Conservation (phyloP, 2,797 vertebrate genomes). For the Rhincodon typus region DNA sequence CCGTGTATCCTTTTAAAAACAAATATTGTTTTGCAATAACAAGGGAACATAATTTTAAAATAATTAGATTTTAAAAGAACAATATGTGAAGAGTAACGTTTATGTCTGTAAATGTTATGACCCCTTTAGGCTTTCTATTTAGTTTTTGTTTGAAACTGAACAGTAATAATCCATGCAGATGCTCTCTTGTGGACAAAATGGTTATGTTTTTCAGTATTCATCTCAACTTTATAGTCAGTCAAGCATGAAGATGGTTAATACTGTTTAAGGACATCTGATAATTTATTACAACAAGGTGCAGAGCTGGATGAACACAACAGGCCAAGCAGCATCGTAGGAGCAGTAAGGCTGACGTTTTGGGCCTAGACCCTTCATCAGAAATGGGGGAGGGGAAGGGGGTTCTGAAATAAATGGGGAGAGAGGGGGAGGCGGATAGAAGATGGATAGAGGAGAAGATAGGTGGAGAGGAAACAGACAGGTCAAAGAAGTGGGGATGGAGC, state of each 20-base stretch:
- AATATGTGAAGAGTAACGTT: background rate
- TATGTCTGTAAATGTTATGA: background rate
- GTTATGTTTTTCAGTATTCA: background rate
- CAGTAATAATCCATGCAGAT: background rate
- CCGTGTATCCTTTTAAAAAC: background rate
- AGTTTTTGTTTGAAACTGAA: background rate
- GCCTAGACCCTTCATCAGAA: no score
- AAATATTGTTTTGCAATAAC: background rate
- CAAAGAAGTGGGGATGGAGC: no score
- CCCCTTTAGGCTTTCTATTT: no score
- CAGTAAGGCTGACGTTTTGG: no score
- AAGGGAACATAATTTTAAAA: background rate
- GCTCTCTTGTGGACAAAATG: background rate
- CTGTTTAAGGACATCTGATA: background rate
- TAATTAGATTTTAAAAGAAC: background rate
- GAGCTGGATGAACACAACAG: no score
- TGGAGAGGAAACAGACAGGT: no score
- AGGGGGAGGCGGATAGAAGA: no score
- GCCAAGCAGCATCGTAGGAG: no score
- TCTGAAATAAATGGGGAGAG: no score
- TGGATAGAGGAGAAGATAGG: no score
- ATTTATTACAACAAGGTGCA: no score
- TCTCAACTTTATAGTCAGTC: background rate
- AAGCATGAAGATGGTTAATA: background rate
- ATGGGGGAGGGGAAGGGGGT: no score